phyloP scores from a whole-genome alignment of 2,888 invertebrate species.

The Andrena praecox region DNA sequence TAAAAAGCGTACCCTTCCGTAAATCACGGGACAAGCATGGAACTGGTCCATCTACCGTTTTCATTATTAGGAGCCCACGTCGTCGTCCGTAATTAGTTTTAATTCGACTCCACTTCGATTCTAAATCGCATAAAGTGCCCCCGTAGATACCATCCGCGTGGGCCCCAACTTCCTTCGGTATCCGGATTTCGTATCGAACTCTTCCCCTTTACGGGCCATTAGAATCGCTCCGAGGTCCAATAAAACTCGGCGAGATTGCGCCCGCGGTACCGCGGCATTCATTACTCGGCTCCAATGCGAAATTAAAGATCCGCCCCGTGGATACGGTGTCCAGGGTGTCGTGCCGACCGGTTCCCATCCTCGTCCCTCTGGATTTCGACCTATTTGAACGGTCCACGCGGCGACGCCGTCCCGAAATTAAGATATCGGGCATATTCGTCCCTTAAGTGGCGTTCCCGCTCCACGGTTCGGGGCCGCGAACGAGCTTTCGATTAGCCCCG shows the following conservation, averaged over 20 bases:
- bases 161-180: slow-evolving; percentile 15
- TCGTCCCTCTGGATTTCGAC: slow-evolving; percentile 16
- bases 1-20: no score
- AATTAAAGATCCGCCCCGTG: slow-evolving; percentile 51
- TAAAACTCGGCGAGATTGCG: slow-evolving; percentile 58
- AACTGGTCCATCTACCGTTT: not conserved
- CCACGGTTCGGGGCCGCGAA: slow-evolving; percentile 27
- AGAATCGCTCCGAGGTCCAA: slow-evolving; percentile 56
- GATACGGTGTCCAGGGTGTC: slow-evolving; percentile 25
- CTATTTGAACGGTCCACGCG: slow-evolving; percentile 44
- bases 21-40: not conserved
- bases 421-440: slow-evolving; percentile 66
- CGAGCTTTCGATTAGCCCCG: slow-evolving; percentile 58
- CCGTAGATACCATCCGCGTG: slow-evolving; percentile 5
- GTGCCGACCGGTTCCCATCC: slow-evolving; percentile 46
- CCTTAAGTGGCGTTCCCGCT: slow-evolving; percentile 64
- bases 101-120: slow-evolving; percentile 32
- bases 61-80: slow-evolving; percentile 32
- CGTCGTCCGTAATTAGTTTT: slow-evolving; percentile 22
- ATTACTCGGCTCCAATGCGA: slow-evolving; percentile 41
- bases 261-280: slow-evolving; percentile 46
- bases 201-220: slow-evolving; percentile 58
- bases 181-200: slow-evolving; percentile 52
- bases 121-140: slow-evolving; percentile 39
- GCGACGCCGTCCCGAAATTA: slow-evolving; percentile 62